Percentiles rank a stretch among this genome's conserved stretches.
These are phyloP conservation scores for Napeogenes inachia DNA, from an alignment of 2,888 invertebrate genomes.

Conservation along the genomic window DNA sequence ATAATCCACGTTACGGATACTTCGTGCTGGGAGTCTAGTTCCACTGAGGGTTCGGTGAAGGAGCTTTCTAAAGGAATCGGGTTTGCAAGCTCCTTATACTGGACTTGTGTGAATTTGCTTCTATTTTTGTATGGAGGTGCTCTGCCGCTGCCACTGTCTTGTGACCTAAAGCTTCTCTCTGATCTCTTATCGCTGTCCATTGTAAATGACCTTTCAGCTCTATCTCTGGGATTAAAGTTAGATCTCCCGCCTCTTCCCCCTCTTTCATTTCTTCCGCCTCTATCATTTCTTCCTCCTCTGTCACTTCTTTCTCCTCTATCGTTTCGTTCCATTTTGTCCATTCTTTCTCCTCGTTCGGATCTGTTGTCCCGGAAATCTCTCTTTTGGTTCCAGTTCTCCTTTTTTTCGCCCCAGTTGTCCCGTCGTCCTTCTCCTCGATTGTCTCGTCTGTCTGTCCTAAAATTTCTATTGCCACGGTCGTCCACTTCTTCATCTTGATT, in stretches of 20 bases:
- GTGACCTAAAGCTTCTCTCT: slow-evolving; percentile 52
- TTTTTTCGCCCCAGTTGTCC: slow-evolving; percentile 40
- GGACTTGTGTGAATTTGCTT: slow-evolving; percentile 54
- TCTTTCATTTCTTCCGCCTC: slow-evolving; percentile 41
- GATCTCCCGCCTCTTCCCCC: slow-evolving; percentile 38
- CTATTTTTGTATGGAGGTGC: slow-evolving; percentile 54
- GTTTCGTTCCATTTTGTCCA: slow-evolving; percentile 29
- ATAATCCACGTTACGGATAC: slow-evolving; percentile 85
- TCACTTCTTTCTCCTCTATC: slow-evolving; percentile 40
- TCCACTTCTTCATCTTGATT: slow-evolving; percentile 51
- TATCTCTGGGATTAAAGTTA: slow-evolving; percentile 61
- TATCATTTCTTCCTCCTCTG: slow-evolving; percentile 40
- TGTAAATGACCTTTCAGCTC: slow-evolving; percentile 53
- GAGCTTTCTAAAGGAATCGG: slow-evolving; percentile 70
- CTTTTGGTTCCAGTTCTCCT: slow-evolving; percentile 43
- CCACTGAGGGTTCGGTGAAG: slow-evolving; percentile 67
- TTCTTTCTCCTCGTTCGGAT: slow-evolving; percentile 28
- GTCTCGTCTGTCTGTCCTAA: slow-evolving; percentile 40
- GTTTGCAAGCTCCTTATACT: slow-evolving; percentile 56
- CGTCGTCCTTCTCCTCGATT: slow-evolving; percentile 39
- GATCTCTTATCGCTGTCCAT: slow-evolving; percentile 52
- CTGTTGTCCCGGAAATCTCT: slow-evolving; percentile 40
- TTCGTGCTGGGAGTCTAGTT: slow-evolving; percentile 74
- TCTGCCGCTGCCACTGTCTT: slow-evolving; percentile 46
- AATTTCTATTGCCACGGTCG: slow-evolving; percentile 38